Evolutionary conservation across 2,797 vertebrate genomes (phyloP).

Genomic region (Tokudaia muenninki): DNA sequence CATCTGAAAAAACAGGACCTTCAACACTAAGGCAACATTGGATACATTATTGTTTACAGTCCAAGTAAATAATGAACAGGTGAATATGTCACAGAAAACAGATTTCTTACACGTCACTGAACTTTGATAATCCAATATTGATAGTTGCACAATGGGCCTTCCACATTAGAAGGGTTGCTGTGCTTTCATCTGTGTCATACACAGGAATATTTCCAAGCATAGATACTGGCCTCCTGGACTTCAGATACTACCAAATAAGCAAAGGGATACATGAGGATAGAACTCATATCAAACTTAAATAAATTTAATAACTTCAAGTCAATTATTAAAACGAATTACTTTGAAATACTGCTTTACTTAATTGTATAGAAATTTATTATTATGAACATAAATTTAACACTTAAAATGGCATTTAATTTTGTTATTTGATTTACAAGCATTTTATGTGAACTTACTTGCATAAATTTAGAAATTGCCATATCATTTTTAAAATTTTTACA

Average conservation of each 20-base stretch:
- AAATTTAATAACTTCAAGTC: neutral
- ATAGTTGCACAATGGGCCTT: fast-evolving
- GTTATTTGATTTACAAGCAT: neutral
- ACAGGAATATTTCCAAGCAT: fast-evolving
- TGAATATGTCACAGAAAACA: neutral
- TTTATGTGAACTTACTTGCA: neutral
- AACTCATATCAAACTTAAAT: neutral
- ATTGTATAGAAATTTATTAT: neutral
- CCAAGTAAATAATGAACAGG: neutral
- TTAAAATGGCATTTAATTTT: neutral
- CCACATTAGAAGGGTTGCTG: neutral
- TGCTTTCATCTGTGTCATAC: neutral
- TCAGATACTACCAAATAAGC: conserved; percentile 22
- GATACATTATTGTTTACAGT: too few species aligned
- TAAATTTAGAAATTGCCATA: neutral
- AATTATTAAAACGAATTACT: neutral
- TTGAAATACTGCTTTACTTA: neutral
- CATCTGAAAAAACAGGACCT: too few species aligned
- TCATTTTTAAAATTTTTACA: neutral
- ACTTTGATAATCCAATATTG: neutral
- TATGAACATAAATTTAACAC: neutral
- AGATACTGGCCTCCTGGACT: neutral
- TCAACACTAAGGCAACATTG: too few species aligned
- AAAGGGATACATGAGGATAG: neutral
- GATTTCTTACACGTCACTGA: neutral